A percentile compares a stretch with the other conserved stretches of the same genome.
phyloP scores from a whole-genome alignment of 53 echinoderm and acorn worm species.

The Paracentrotus lividus region DNA sequence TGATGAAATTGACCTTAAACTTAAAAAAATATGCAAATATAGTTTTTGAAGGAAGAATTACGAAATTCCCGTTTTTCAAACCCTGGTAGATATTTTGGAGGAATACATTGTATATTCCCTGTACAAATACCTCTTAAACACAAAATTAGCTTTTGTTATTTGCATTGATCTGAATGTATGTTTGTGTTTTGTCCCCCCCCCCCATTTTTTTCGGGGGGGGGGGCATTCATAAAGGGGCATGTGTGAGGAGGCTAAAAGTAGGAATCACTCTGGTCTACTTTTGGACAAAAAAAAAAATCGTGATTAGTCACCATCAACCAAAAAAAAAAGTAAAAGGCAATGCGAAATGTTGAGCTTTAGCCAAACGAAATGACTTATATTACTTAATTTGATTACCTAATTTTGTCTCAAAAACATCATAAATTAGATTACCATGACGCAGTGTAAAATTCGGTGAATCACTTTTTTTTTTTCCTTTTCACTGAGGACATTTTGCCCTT shows the following conservation, averaged over 20 bases:
- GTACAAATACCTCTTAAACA: no score
- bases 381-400: background rate
- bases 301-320: background rate
- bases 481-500: no score
- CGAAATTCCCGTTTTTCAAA: background rate
- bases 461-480: background rate
- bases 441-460: no score
- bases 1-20: no score
- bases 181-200: no score
- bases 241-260: background rate
- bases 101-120: no score
- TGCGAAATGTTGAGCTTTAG: background rate
- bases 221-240: no score
- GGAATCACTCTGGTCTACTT: background rate
- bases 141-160: no score
- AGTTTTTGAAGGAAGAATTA: background rate
- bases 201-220: background rate
- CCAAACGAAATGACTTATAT: background rate
- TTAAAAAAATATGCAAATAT: no score
- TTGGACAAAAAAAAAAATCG: background rate
- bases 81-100: no score
- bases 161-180: no score
- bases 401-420: background rate
- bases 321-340: no score
- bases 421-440: background rate